Base-by-base conservation (phyloP, 2,888 invertebrate species). In the Hoplodrina blanda region DNA sequence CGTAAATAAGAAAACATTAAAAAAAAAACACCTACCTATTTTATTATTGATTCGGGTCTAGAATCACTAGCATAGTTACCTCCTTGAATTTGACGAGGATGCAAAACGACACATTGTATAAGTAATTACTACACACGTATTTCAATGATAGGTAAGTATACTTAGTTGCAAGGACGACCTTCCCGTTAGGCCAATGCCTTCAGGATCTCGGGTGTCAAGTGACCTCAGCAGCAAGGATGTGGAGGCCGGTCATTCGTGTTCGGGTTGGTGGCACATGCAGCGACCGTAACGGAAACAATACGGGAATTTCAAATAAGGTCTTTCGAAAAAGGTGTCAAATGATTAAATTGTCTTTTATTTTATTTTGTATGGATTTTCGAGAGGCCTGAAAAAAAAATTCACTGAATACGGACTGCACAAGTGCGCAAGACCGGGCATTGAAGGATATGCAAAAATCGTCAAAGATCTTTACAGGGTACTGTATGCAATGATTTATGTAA, bases 201-300 rank as follows among this genome's bases (percentile, higher is more conserved):
- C 86, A 77, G 83, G 87, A 86, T 85, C 85, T 91, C 92, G 76
- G 82, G 85, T 92, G 85, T 88, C 91, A 75, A 55, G 73, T 80
- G 87, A 87, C 86, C 89, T 89, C 85, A 80, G 59, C 71, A 37
- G 74, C 89, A 88, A 88, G 89, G 88, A 87, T 84, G 85, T 72
- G 69, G 77, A 76, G 74, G 75, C 79, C 75, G 64, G 71, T 62
- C 72, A 75, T 63, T 73, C 63, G 30, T 67, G 88, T 86, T 90
- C 85, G 63, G 83, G 84, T 78, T 76, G 81, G 83, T 66, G 69
- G 83, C 78, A 59, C 69, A 73, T 59, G 84, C 86, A 56, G 19
- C 57, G 54, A 81, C 84, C 82, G 83, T 68, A 75, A 75, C 83
- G 64, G 65, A 56, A 76, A 84, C 85, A 86, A 86, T 82, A 74